These are phyloP conservation scores for Cossypha caffra DNA, from an alignment of 2,797 vertebrate genomes.

Conservation along the genomic window DNA sequence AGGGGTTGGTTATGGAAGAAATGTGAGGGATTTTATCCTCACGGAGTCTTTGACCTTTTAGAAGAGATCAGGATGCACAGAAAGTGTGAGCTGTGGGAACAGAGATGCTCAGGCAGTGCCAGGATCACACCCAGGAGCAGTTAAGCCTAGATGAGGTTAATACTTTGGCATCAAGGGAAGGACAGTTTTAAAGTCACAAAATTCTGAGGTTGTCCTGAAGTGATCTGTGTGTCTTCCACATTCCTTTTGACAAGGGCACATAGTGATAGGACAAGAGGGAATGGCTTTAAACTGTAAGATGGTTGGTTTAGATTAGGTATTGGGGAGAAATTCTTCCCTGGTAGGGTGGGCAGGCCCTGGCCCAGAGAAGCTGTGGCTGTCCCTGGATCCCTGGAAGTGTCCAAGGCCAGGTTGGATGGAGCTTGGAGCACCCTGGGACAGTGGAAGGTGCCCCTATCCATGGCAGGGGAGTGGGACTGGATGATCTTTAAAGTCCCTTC, in stretches of 20 bases:
- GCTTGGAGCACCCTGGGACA: fast-evolving
- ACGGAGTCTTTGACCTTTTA: neutral
- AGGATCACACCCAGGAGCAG: neutral
- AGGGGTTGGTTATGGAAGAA: neutral
- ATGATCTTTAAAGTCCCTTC: neutral
- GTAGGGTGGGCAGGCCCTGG: fast-evolving
- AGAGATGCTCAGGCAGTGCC: neutral
- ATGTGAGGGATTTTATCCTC: neutral
- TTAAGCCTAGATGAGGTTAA: neutral
- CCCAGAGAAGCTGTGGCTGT: neutral
- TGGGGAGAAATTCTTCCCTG: neutral
- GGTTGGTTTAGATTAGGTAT: neutral
- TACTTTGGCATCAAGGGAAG: neutral
- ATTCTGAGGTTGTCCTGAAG: neutral
- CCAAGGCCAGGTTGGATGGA: neutral
- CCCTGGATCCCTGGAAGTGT: neutral
- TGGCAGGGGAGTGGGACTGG: neutral
- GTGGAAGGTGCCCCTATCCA: neutral
- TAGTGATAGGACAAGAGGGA: neutral
- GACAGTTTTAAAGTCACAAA: neutral
- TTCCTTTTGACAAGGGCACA: neutral
- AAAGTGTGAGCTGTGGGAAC: neutral
- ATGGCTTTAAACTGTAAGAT: neutral
- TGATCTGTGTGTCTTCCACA: neutral
- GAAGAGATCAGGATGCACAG: neutral